Evolutionary conservation across 2,113 vertebrate genomes (phyloP).

Genomic region (Mus pahari): DNA sequence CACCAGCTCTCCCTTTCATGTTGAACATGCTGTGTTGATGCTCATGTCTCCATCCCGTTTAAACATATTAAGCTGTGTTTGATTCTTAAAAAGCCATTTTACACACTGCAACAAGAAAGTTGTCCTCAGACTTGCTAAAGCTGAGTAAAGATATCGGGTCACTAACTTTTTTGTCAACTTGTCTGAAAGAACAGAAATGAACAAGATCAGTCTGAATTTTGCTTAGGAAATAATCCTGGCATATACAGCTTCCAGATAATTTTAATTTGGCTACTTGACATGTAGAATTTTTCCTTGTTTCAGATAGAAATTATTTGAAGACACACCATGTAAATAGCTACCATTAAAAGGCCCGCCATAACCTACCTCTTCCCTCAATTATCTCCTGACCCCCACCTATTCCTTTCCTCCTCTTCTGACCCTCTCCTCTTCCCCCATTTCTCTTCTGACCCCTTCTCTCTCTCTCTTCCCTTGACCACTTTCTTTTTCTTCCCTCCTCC

Average conservation of each 20-base stretch:
- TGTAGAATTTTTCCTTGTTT: not conserved
- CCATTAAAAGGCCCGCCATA: not conserved
- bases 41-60: not conserved
- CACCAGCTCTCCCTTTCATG: not conserved
- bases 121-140: not conserved
- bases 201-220: not conserved
- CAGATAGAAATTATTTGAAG: not conserved
- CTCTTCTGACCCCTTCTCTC: not conserved
- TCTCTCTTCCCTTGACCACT: not conserved
- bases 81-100: not conserved
- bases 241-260: fast-evolving
- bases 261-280: not conserved
- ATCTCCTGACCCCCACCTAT: not conserved
- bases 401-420: not conserved
- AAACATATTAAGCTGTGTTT: not conserved
- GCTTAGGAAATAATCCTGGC: not conserved
- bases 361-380: not conserved
- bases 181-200: not conserved
- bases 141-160: not conserved
- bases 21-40: not conserved
- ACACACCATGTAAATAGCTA: not conserved
- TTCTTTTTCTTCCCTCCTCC: not conserved
- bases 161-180: not conserved
- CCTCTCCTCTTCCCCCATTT: not conserved
- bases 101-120: not conserved